Evolutionary conservation across 1,140 invertebrate species (phyloP).

Genomic region (Achroia grisella): DNA sequence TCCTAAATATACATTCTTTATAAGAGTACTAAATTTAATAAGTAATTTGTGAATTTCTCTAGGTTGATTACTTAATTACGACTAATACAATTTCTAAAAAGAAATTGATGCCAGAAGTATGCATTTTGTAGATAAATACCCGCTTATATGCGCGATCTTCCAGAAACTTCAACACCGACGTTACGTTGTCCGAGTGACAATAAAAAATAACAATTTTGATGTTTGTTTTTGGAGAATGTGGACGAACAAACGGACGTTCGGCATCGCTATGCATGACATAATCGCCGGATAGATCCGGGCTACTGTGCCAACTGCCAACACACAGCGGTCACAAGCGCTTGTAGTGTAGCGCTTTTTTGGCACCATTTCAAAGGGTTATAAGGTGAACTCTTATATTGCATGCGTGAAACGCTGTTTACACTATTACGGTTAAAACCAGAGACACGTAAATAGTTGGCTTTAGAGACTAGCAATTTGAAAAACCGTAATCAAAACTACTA

Average conservation of each 20-base stretch:
- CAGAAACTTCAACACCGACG: constrained; percentile 31
- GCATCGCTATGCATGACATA: constrained; percentile 61
- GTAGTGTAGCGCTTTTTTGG: constrained; percentile 46
- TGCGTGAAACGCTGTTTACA: constrained; percentile 6
- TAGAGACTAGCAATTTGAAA: no score
- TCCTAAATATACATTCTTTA: no score
- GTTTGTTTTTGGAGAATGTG: constrained; percentile 29
- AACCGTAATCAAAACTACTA: no score
- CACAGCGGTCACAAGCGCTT: constrained; percentile 31
- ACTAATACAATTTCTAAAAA: constrained; percentile 3
- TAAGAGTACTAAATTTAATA: no score
- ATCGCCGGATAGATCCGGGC: constrained; percentile 61
- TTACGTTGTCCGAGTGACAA: constrained; percentile 21
- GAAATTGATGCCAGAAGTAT: constrained; percentile 4
- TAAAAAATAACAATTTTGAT: constrained; percentile 29
- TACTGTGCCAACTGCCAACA: constrained; percentile 49
- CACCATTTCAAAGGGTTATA: constrained; percentile 57
- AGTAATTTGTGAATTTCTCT: no score
- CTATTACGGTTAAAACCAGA: no score
- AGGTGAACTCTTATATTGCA: constrained; percentile 46
- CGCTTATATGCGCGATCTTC: constrained; percentile 31
- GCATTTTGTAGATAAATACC: background rate
- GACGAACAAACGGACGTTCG: constrained; percentile 40
- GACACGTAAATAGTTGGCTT: no score
- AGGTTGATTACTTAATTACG: no score